Percentiles rank a stretch among this genome's conserved stretches.
Conservation (phyloP, 2,113 vertebrate genomes). For the Paralichthys olivaceus region DNA sequence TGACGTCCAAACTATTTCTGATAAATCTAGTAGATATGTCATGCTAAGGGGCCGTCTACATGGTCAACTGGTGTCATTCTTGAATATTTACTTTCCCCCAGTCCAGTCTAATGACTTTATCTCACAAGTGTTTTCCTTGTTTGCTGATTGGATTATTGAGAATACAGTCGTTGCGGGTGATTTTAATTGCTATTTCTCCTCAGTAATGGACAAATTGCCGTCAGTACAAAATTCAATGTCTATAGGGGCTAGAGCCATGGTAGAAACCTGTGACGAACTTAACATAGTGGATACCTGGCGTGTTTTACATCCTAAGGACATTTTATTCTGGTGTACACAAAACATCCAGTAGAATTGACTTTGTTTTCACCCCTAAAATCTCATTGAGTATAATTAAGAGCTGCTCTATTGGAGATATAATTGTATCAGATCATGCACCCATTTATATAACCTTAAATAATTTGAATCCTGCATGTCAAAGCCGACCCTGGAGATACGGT, state of each 20-base stretch:
- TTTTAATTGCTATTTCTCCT: not conserved
- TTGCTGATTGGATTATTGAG: no score
- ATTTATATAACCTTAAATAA: not conserved
- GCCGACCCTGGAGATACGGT: not conserved
- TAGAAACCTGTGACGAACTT: not conserved
- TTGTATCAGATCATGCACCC: constrained; percentile 1
- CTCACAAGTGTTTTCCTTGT: no score
- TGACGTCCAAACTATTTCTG: no score
- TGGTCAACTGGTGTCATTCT: no score
- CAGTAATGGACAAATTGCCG: not conserved
- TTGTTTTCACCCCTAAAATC: no score
- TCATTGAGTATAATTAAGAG: no score
- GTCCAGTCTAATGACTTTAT: no score
- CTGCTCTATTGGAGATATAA: not conserved
- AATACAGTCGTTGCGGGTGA: not conserved
- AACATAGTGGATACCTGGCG: not conserved
- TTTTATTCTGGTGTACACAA: not conserved
- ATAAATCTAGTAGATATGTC: no score
- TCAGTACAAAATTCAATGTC: not conserved
- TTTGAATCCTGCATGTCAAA: not conserved
- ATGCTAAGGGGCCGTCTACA: no score
- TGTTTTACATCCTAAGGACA: not conserved
- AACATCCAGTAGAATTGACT: not conserved
- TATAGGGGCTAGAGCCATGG: not conserved
- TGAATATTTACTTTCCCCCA: no score